Percentiles rank a stretch among this genome's conserved stretches.
Conservation (phyloP, 2,797 vertebrate genomes). For the Champsocephalus gunnari region DNA sequence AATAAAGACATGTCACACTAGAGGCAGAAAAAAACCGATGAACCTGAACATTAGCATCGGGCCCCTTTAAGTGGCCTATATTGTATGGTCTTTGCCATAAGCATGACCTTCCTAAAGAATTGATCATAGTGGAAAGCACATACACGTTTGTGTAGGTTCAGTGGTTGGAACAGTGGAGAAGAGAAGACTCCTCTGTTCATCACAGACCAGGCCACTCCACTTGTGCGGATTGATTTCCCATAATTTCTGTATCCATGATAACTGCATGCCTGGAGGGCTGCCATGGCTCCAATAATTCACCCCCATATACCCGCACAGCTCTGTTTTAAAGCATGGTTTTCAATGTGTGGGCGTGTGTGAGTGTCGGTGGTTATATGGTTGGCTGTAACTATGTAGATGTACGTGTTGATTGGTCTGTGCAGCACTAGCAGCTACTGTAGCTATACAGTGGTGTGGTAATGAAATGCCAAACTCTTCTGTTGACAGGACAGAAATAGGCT, state of each 20-base stretch:
- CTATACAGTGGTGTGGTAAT: constrained; percentile 35
- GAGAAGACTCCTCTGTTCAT: constrained; percentile 52
- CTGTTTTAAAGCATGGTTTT: constrained; percentile 49
- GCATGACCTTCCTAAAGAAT: too few relatives aligned
- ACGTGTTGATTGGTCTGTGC: neutral
- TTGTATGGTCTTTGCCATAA: too few relatives aligned
- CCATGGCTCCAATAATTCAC: constrained; percentile 78
- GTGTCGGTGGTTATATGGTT: constrained; percentile 16
- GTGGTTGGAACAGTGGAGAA: constrained; percentile 32
- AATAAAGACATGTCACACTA: too few relatives aligned
- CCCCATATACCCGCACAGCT: constrained; percentile 44
- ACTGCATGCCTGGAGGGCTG: constrained; percentile 79
- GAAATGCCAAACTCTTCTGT: constrained; percentile 37
- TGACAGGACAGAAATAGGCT: constrained; percentile 12
- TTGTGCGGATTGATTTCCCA: constrained; percentile 85
- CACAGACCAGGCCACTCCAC: constrained; percentile 71
- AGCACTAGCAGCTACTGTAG: neutral
- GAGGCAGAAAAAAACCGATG: too few relatives aligned
- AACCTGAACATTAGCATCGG: too few relatives aligned
- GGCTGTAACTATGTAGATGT: constrained; percentile 17
- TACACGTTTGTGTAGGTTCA: constrained; percentile 1
- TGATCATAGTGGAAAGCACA: neutral
- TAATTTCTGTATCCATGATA: constrained; percentile 81
- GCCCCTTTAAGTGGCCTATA: too few relatives aligned
- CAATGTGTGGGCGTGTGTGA: constrained; percentile 24